Conservation (phyloP, 2,797 vertebrate genomes). For the Trachurus trachurus region DNA sequence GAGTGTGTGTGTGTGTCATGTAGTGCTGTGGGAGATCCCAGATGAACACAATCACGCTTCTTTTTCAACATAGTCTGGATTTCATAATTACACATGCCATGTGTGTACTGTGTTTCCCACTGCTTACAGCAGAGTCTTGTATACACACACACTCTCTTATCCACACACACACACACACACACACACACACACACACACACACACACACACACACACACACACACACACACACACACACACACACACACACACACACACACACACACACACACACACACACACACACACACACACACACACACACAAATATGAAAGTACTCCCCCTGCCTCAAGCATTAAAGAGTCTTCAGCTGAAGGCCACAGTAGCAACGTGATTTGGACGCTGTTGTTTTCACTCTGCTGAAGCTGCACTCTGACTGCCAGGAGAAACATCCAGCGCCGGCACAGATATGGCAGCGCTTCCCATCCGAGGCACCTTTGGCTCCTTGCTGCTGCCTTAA, state of each 20-base stretch:
- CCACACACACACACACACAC: too few relatives aligned
- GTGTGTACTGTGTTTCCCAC: not conserved
- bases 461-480: constrained; percentile 29
- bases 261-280: too few relatives aligned
- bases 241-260: not conserved
- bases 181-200: too few relatives aligned
- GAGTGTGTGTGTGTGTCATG: constrained; percentile 2
- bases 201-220: not conserved
- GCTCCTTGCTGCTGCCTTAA: constrained; percentile 18
- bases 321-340: constrained; percentile 27
- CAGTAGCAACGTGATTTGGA: constrained; percentile 8
- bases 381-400: constrained; percentile 19
- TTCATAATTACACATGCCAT: constrained; percentile 32
- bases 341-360: constrained; percentile 31
- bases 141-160: not conserved
- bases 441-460: constrained; percentile 26
- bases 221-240: too few relatives aligned
- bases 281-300: too few relatives aligned
- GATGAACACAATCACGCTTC: constrained; percentile 35
- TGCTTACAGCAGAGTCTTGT: constrained; percentile 7
- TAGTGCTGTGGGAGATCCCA: constrained; percentile 15
- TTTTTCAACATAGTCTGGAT: constrained; percentile 32
- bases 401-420: constrained; percentile 30
- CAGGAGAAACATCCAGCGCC: constrained; percentile 52
- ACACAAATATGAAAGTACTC: too few relatives aligned